These are phyloP conservation scores for Syritta pipiens DNA, from an alignment of 2,888 invertebrate genomes.

Conservation along the genomic window DNA sequence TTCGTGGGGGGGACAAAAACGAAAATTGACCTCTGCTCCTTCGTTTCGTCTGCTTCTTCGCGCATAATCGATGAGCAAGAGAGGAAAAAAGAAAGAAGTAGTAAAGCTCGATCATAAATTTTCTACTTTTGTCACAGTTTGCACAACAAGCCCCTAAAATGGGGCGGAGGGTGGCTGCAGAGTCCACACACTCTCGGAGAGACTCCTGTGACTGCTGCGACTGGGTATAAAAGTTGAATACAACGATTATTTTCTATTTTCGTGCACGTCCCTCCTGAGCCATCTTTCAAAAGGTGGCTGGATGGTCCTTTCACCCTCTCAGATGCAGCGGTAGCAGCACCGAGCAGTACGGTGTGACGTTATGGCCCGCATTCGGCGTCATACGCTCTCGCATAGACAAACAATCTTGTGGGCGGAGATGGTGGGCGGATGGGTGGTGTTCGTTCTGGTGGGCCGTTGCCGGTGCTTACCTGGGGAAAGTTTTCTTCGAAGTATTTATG, in stretches of 20 bases:
- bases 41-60: constrained; percentile 30
- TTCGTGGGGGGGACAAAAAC: background rate
- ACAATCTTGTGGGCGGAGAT: constrained; percentile 11
- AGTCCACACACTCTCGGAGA: too few relatives aligned
- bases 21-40: constrained; percentile 5
- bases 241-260: constrained; percentile 50
- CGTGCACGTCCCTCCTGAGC: constrained; percentile 18
- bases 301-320: constrained; percentile 6
- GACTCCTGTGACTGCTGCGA: too few relatives aligned
- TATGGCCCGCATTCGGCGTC: constrained; percentile 41
- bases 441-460: too few relatives aligned
- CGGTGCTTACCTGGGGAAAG: constrained; percentile 38
- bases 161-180: background rate
- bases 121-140: constrained; percentile 59
- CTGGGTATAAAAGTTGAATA: constrained; percentile 41
- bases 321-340: too few relatives aligned
- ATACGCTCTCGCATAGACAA: constrained; percentile 9
- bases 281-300: constrained; percentile 14
- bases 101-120: constrained; percentile 64
- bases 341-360: too few relatives aligned
- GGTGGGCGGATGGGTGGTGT: too few relatives aligned
- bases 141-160: constrained; percentile 17
- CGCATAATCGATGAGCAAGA: constrained; percentile 54
- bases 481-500: constrained; percentile 51
- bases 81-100: constrained; percentile 32